Conservation (phyloP, 2,113 vertebrate genomes). For the Calypte anna region DNA sequence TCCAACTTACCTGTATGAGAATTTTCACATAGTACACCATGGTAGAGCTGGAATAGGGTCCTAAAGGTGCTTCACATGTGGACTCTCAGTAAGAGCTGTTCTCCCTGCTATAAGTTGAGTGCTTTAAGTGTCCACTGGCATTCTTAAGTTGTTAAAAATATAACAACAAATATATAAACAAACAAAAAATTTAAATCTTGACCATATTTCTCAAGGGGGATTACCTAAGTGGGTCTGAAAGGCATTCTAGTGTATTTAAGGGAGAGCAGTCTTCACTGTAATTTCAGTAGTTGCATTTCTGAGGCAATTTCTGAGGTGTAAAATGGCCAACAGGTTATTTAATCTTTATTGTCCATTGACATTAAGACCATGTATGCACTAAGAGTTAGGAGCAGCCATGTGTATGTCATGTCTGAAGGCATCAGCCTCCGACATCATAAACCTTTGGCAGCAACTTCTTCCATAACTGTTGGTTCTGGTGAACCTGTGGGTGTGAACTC, state of each 20-base stretch:
- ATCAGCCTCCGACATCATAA: neutral
- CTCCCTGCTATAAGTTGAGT: neutral
- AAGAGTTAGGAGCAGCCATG: neutral
- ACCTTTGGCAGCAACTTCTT: neutral
- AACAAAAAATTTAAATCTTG: neutral
- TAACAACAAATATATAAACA: neutral
- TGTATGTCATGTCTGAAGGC: neutral
- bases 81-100: neutral
- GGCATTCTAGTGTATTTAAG: neutral
- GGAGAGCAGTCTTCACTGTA: neutral
- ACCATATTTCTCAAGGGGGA: neutral
- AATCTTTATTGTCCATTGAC: neutral
- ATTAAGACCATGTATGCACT: neutral
- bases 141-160: neutral
- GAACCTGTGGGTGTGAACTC: neutral
- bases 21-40: neutral
- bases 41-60: neutral
- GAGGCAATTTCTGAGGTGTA: neutral
- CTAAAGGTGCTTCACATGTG: neutral
- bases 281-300: neutral
- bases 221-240: neutral
- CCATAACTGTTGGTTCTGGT: neutral
- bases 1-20: neutral
- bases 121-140: neutral
- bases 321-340: neutral